Evolutionary conservation across 2,888 invertebrate genomes (phyloP).

Genomic region (Tenthredo notha): DNA sequence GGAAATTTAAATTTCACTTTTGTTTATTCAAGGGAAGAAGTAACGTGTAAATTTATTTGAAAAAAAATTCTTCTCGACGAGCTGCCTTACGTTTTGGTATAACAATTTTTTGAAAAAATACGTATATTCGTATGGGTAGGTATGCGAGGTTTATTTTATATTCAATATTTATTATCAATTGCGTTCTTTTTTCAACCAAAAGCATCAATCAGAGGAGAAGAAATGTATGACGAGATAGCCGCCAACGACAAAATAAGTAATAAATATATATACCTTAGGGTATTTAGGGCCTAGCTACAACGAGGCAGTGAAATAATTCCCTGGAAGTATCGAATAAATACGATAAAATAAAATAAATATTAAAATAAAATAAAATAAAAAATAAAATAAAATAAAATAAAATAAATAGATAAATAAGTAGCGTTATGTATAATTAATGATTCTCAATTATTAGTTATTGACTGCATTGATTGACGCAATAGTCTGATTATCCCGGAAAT

Average conservation of each 20-base stretch:
- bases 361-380: background rate
- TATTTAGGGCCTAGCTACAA: conserved; percentile 47
- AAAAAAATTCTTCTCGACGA: background rate
- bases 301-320: conserved; percentile 40
- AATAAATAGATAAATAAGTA: conserved; percentile 14
- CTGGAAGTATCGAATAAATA: conserved; percentile 34
- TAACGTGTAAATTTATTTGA: background rate
- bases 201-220: background rate
- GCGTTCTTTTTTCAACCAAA: conserved; percentile 38
- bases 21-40: background rate
- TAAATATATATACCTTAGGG: conserved; percentile 14
- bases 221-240: conserved; percentile 22
- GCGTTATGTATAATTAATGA: conserved; percentile 22
- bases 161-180: conserved; percentile 4
- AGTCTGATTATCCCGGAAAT: background rate
- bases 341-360: conserved; percentile 1
- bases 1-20: background rate
- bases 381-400: conserved; percentile 12
- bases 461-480: background rate
- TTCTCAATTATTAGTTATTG: conserved; percentile 2
- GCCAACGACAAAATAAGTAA: conserved; percentile 39
- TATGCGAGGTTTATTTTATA: background rate
- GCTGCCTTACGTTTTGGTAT: background rate
- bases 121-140: background rate
- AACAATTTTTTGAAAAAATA: background rate